Base-by-base conservation (phyloP, 2,888 invertebrate genomes). In the Teleiodes luculella region DNA sequence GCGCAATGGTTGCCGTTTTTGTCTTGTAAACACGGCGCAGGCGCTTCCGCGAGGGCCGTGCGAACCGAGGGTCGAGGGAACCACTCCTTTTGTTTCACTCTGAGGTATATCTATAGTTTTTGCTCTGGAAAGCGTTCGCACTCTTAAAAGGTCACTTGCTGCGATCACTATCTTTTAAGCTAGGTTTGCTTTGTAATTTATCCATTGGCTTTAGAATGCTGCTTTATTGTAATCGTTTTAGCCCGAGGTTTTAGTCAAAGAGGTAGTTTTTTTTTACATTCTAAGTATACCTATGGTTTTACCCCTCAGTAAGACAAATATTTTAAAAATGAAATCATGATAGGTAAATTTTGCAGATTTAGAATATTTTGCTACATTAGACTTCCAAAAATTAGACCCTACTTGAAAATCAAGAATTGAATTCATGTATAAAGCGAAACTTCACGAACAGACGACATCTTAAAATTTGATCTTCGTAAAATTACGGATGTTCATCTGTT, bases 21-120 rank as follows among this genome's bases (percentile, higher is more conserved):
- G 76, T 72, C 70, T 74, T 70, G 76, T 78, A 79, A 78, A 83
- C 78, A 76, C 18, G 16, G 62, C 67, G 64, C 24, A 6, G 24
- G 24, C 76, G 74, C 77, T 84, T 85, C 85, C 85, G 84, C 77
- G 74, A 63, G 70, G 70, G 75, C 76, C 86, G 86, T 87, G 86
- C 78, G 86, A 87, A 86, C 78, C 59, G 77, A 76, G 83, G 83
- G 83, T 78, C 80, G 79, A 78, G 78, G 74, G 78, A 82, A 78
- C 68, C 73, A 72, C 67, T 81, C 79, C 79, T 81, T 85, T 86
- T 85, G 84, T 85, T 83, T 78, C 68, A 72, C 72, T 68, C 70
- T 1, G n/a, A 43, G 28, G 24, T 20, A 13, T 28, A 24, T 43
- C 47, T 68, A 64, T 69, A 71, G 65, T 63, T 50, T 51, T 51